A percentile compares a stretch with the other conserved stretches of the same genome.
phyloP scores from a whole-genome alignment of 1,140 invertebrate species.

The Drosophila sechellia region DNA sequence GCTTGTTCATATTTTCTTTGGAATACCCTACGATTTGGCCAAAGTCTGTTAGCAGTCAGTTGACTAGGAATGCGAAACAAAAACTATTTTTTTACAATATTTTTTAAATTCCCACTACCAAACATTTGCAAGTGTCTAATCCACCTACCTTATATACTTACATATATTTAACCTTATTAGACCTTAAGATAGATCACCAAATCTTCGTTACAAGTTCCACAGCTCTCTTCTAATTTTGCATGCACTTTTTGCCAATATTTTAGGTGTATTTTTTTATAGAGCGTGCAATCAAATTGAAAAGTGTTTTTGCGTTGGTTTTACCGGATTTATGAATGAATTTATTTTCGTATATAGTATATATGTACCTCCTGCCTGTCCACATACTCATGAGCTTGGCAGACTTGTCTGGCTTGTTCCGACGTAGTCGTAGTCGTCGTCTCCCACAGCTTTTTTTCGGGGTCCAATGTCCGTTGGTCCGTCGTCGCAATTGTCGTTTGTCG shows the following conservation, averaged over 20 bases:
- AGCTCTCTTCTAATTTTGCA: conserved; percentile 20
- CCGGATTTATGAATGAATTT: conserved; percentile 83
- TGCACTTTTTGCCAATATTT: conserved; percentile 44
- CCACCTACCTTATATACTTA: too few relatives aligned
- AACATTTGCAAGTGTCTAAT: not conserved
- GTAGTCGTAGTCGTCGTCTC: conserved; percentile 45
- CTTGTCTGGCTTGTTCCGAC: conserved; percentile 68
- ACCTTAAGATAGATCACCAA: conserved; percentile 2
- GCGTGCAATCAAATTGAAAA: conserved; percentile 81
- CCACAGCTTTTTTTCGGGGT: conserved; percentile 35
- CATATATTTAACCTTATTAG: too few relatives aligned
- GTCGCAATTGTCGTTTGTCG: conserved; percentile 80
- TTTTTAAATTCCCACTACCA: not conserved
- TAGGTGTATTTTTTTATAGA: conserved; percentile 48
- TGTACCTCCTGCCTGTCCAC: conserved; percentile 23
- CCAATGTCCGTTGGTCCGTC: conserved; percentile 46
- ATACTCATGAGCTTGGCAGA: conserved; percentile 53
- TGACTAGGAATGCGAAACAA: too few relatives aligned
- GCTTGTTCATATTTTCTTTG: conserved; percentile 66
- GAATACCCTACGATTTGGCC: conserved; percentile 26
- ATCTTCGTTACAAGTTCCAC: not conserved
- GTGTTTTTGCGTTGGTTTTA: conserved; percentile 79
- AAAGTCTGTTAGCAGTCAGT: not conserved
- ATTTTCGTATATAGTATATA: conserved; percentile 63
- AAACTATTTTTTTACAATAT: not conserved